Conservation (phyloP, 2,797 vertebrate species). For the Gymnothorax reevesii region DNA sequence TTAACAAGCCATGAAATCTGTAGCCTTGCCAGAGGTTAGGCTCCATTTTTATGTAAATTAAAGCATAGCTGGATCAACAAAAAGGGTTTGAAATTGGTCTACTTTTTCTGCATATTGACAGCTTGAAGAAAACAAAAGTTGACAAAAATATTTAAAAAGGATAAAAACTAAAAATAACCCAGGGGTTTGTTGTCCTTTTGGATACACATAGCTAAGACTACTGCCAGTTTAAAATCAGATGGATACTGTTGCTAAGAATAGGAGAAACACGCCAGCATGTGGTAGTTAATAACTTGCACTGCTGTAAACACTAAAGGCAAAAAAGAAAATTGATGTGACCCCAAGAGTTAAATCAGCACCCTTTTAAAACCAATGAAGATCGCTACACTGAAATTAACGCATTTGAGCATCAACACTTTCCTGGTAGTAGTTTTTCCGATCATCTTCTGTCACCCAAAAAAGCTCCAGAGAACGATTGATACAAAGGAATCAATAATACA, state of each 20-base stretch:
- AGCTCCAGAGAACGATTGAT: neutral
- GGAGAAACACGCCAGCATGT: neutral
- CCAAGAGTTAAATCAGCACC: neutral
- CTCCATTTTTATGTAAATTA: slow-evolving; percentile 52
- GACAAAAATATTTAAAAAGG: neutral
- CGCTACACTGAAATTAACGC: neutral
- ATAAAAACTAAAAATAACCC: neutral
- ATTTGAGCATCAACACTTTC: neutral
- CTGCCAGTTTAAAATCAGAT: neutral
- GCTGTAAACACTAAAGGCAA: neutral
- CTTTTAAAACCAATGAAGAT: neutral
- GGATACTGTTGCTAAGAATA: neutral
- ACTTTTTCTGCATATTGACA: neutral
- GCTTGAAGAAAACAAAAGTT: neutral
- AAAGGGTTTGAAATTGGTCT: slow-evolving; percentile 18
- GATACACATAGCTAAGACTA: neutral
- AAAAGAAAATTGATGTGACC: neutral
- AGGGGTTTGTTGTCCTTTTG: neutral
- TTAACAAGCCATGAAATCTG: slow-evolving; percentile 46
- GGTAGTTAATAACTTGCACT: neutral
- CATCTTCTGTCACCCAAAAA: neutral
- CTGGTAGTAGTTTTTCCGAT: neutral
- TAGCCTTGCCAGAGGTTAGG: slow-evolving; percentile 51
- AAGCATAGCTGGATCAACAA: slow-evolving; percentile 44
- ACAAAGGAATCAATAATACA: neutral